Evolutionary conservation across 2,888 invertebrate species (phyloP), one percentile per base, ranked within the genome.

Genomic region (Poecilus cupreus): DNA sequence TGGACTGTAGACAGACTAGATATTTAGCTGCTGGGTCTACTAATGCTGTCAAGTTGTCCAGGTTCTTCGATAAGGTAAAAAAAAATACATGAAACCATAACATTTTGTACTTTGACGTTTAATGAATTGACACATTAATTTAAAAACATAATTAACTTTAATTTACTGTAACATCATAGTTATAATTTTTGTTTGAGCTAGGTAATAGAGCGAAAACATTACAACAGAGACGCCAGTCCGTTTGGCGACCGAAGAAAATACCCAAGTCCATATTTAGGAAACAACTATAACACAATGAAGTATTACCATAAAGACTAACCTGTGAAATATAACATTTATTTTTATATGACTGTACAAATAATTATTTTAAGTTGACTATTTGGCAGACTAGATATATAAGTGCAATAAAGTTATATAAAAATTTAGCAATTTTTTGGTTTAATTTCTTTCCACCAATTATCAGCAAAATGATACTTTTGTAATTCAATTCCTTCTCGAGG

Each of bases 1-100:
- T 98, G 83, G 97, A 94, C 86, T 93, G 93, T 84, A 91, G 92
- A 84, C 93, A 94, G 85, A 89, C 91, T 0, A 94, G 96, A 84
- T 96, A 96, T 83, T 89, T 98, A 82, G 96, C 97, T n/a, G 96
- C 98, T 3, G 98, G 98, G 0, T 96, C 97, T 2, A 96, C 97
- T 81, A 97, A 98, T 88, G 94, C 98, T 6, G 97, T 99, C 0
- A 98, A 98, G 89, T 89, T 99, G 26, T 95, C 96, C 1, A 92
- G 97, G 86, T 99, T 98, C 90, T 98, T 98, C 88, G 98, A 99
- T 89, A 96, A 96, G 90, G 94, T 94, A 80, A 74, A 3, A n/a
- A n/a, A n/a, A n/a, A n/a, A n/a, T n/a, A n/a, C n/a, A n/a, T n/a
- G n/a, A n/a, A n/a, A n/a, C n/a, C n/a, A n/a, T n/a, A n/a, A n/a